phyloP scores from a whole-genome alignment of 2,113 vertebrate genomes.

The Sphyrna mokarran region DNA sequence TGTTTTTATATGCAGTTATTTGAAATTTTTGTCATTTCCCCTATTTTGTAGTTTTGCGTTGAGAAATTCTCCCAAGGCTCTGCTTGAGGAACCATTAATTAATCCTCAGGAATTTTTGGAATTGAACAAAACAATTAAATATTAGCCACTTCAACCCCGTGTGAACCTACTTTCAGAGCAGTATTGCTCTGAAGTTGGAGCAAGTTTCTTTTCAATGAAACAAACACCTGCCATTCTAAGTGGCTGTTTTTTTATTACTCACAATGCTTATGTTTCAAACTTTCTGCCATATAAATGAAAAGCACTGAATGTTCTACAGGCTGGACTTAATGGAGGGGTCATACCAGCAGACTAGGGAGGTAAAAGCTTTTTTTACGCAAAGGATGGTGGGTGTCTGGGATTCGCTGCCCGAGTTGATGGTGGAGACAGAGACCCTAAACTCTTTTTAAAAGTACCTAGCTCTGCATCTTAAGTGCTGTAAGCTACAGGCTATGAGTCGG shows the following conservation, averaged over 20 bases:
- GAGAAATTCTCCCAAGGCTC: constrained; percentile 22
- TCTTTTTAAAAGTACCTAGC: no score
- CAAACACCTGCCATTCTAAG: neutral
- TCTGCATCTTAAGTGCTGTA: no score
- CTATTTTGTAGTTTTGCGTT: neutral
- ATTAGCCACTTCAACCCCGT: neutral
- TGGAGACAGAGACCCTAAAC: no score
- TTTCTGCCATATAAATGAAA: neutral
- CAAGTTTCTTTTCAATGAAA: neutral
- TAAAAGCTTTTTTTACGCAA: no score
- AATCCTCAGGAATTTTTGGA: constrained; percentile 30
- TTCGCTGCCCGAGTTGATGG: no score
- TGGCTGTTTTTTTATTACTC: neutral
- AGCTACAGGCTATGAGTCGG: no score
- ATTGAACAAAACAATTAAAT: constrained; percentile 34
- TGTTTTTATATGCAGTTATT: constrained; percentile 14
- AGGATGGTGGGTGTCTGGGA: no score
- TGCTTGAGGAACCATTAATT: constrained; percentile 7
- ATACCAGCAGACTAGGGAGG: neutral
- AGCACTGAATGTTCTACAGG: neutral
- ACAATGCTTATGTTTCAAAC: neutral
- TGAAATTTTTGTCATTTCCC: constrained; percentile 29
- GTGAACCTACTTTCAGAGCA: neutral
- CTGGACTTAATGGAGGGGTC: neutral
- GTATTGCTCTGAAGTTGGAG: neutral